phyloP scores from a whole-genome alignment of 2,113 vertebrate genomes.

The Sebastes schlegelii region DNA sequence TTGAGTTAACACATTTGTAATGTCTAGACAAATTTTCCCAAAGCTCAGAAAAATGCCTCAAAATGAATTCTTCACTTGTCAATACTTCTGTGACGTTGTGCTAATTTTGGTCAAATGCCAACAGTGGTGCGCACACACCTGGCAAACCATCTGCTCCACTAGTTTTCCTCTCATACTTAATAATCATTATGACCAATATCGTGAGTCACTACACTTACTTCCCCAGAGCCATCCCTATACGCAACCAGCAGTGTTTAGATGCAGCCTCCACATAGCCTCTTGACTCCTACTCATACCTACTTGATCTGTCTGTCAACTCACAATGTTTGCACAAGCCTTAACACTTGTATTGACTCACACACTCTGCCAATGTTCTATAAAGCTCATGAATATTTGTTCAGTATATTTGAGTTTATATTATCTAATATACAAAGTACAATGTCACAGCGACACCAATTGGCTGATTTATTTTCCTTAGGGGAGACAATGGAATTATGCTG shows the following conservation, averaged over 20 bases:
- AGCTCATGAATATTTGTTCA: background rate
- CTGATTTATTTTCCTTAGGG: background rate
- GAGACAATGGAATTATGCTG: background rate
- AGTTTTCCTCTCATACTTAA: background rate
- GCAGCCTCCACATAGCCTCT: background rate
- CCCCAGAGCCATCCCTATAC: conserved; percentile 5
- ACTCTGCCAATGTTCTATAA: background rate
- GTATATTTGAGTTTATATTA: background rate
- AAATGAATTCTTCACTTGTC: background rate
- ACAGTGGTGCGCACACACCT: background rate
- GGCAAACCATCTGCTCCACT: conserved; percentile 30
- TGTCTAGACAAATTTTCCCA: background rate
- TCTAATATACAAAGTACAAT: no score
- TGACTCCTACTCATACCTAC: conserved; percentile 30
- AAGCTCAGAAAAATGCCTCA: background rate
- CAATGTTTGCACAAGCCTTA: conserved; percentile 9
- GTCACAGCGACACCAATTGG: background rate
- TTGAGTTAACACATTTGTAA: background rate
- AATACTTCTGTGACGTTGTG: background rate
- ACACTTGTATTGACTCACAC: conserved; percentile 3
- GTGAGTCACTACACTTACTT: background rate
- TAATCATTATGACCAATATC: background rate
- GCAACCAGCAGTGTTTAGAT: background rate
- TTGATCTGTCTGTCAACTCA: conserved; percentile 34
- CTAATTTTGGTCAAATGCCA: background rate